Conservation (phyloP, 1,140 invertebrate genomes). For the Ruditapes philippinarum region DNA sequence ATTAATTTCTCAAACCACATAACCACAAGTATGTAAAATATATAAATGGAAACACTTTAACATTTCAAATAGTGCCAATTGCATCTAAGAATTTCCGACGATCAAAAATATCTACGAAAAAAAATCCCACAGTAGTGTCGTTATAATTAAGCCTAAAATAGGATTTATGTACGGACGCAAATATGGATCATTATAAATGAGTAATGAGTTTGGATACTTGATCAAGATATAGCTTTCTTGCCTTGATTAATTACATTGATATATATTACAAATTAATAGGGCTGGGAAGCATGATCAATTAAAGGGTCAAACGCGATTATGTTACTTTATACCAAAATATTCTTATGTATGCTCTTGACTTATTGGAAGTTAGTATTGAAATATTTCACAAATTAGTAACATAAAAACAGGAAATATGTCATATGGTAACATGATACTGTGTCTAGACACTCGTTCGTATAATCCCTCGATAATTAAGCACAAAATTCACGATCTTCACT, state of each 20-base stretch:
- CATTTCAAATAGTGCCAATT: background rate
- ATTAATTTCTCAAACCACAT: background rate
- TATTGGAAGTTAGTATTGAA: background rate
- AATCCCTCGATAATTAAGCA: conserved; percentile 7
- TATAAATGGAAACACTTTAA: background rate
- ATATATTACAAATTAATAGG: conserved; percentile 1
- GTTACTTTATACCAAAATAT: background rate
- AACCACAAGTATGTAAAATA: conserved; percentile 53
- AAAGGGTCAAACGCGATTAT: background rate
- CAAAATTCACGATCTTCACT: background rate
- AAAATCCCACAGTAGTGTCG: background rate
- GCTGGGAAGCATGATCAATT: background rate
- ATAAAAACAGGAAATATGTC: conserved; percentile 18
- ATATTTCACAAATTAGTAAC: conserved; percentile 5
- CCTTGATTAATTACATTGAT: conserved; percentile 8
- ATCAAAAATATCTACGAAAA: background rate
- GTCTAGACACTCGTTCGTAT: background rate
- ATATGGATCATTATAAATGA: conserved; percentile 2
- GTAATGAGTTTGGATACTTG: background rate
- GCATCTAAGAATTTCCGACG: background rate
- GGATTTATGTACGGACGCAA: background rate
- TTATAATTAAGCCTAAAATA: background rate
- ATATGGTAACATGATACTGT: background rate
- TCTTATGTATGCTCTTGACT: background rate
- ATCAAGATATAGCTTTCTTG: background rate